A percentile compares a stretch with the other conserved stretches of the same genome.
These are phyloP conservation scores for Cheilinus undulatus DNA, from an alignment of 2,113 vertebrate genomes.

Conservation along the genomic window DNA sequence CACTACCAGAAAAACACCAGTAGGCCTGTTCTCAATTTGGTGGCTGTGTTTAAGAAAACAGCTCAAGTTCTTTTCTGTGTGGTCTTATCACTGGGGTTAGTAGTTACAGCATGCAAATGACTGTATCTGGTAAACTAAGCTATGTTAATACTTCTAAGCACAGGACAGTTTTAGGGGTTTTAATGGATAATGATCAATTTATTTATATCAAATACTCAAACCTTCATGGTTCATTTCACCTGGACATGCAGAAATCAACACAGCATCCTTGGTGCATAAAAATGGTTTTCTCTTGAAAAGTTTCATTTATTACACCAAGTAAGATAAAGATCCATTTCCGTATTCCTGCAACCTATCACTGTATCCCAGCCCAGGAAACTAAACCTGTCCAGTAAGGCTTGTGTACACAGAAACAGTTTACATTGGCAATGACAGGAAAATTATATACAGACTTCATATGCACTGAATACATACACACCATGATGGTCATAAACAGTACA, in stretches of 20 bases:
- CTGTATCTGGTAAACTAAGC: background rate
- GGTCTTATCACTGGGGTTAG: background rate
- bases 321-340: background rate
- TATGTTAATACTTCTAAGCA: background rate
- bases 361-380: background rate
- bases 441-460: background rate
- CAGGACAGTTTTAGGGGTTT: too few relatives aligned
- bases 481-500: background rate
- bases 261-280: background rate
- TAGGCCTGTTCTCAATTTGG: background rate
- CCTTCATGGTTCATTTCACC: background rate
- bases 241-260: background rate
- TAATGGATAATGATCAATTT: constrained; percentile 1
- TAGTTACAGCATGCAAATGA: background rate
- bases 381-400: background rate
- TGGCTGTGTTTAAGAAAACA: background rate
- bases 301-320: background rate
- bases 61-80: background rate
- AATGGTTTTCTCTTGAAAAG: background rate
- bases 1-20: constrained; percentile 14
- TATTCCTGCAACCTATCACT: background rate
- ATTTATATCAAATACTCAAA: background rate
- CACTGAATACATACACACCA: background rate
- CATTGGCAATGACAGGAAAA: constrained; percentile 22
- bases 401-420: constrained; percentile 25